Percentiles rank a stretch among this genome's conserved stretches.
These are phyloP conservation scores for Amiota minor DNA, from an alignment of 2,888 invertebrate species.

Conservation along the genomic window DNA sequence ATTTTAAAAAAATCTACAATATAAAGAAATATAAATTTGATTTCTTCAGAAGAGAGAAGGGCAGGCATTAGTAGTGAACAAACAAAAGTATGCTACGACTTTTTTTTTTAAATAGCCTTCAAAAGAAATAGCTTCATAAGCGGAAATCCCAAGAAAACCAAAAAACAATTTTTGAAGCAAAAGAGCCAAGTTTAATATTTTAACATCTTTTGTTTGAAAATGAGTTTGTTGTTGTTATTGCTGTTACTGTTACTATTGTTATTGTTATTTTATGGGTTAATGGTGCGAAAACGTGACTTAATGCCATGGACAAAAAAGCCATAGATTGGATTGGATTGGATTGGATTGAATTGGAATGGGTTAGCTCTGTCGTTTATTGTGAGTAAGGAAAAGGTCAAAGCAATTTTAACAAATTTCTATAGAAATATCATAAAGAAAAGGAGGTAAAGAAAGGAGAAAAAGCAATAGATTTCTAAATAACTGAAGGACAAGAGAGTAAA, in stretches of 20 bases:
- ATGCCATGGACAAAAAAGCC: slow-evolving; percentile 54
- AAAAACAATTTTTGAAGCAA: no score
- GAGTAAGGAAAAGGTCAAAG: slow-evolving; percentile 62
- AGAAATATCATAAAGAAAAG: slow-evolving; percentile 55
- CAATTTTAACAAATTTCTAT: slow-evolving; percentile 63
- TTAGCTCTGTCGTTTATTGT: background rate
- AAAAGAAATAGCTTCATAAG: background rate
- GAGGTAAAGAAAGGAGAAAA: background rate
- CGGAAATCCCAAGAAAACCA: background rate
- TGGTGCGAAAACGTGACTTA: slow-evolving; percentile 72
- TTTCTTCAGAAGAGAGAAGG: background rate
- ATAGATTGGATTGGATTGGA: background rate
- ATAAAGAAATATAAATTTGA: slow-evolving; percentile 2
- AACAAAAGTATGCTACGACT: slow-evolving; percentile 14
- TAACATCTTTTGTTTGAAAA: slow-evolving; percentile 55
- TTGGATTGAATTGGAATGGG: background rate
- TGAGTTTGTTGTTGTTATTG: background rate
- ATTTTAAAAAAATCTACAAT: background rate
- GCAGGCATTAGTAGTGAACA: slow-evolving; percentile 1
- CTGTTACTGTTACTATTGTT: slow-evolving; percentile 17
- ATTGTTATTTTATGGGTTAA: slow-evolving; percentile 66
- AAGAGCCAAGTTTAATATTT: slow-evolving; percentile 67
- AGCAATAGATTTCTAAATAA: no score
- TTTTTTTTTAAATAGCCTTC: slow-evolving; percentile 23
- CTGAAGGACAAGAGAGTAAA: background rate